Percentiles rank a stretch among this genome's conserved stretches.
Conservation (phyloP, 2,888 invertebrate species). For the Sipunculus nudus region DNA sequence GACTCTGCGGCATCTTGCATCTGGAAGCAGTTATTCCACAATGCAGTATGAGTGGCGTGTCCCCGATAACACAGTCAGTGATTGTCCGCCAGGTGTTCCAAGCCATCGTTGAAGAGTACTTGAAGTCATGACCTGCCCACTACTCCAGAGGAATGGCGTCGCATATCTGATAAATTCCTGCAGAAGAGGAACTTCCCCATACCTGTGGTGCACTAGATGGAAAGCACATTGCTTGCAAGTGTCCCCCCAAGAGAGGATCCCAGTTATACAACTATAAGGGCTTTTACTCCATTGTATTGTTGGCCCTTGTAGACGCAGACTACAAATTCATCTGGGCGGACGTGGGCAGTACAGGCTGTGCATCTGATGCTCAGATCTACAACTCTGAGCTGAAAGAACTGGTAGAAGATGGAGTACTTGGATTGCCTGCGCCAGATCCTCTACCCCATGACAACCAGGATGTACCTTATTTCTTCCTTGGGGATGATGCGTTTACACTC, state of each 20-base stretch:
- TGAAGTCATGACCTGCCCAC: slow-evolving; percentile 21
- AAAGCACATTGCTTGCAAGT: too few relatives aligned
- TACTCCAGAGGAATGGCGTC: slow-evolving; percentile 32
- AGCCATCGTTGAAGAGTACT: slow-evolving; percentile 32
- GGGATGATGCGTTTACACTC: slow-evolving; percentile 9
- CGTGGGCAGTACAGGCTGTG: slow-evolving; percentile 2
- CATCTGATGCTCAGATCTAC: slow-evolving; percentile 10
- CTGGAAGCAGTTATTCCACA: slow-evolving; percentile 29
- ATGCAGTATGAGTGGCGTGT: slow-evolving; percentile 37
- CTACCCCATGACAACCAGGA: slow-evolving; percentile 7
- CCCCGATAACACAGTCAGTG: slow-evolving; percentile 35
- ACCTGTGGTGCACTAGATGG: background rate
- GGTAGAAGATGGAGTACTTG: slow-evolving; percentile 1
- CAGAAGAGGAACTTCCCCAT: background rate
- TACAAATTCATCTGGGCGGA: slow-evolving; percentile 7
- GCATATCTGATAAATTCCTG: too few relatives aligned
- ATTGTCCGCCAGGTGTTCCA: slow-evolving; percentile 37
- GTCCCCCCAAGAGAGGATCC: too few relatives aligned
- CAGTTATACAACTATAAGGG: too few relatives aligned
- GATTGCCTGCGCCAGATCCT: background rate
- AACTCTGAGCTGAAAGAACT: slow-evolving; percentile 8
- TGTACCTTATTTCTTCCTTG: slow-evolving; percentile 8
- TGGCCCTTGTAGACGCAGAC: slow-evolving; percentile 2
- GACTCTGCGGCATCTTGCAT: slow-evolving; percentile 13
- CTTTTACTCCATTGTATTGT: too few relatives aligned